These are phyloP conservation scores for Pangasius larnaudii DNA, from an alignment of 2,797 vertebrate species.

Conservation along the genomic window DNA sequence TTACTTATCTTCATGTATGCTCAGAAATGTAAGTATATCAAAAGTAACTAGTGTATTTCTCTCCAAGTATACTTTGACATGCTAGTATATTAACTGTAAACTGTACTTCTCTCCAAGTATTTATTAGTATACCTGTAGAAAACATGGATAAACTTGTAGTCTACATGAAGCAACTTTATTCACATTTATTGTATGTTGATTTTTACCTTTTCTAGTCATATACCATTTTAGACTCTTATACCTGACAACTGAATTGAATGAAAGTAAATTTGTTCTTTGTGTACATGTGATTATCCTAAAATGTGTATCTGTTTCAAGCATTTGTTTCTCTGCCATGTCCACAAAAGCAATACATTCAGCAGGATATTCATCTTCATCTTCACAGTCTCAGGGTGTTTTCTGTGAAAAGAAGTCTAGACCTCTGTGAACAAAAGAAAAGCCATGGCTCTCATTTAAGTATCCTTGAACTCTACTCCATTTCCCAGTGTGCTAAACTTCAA, in stretches of 20 bases:
- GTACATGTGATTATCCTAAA: background rate
- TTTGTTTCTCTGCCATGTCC: background rate
- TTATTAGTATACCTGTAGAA: background rate
- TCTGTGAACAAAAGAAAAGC: constrained; percentile 18
- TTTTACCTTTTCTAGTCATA: background rate
- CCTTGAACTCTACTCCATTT: constrained; percentile 32
- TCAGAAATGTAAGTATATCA: background rate
- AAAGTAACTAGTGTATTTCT: background rate
- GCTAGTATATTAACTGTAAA: background rate
- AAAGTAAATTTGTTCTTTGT: background rate
- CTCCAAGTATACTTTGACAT: background rate
- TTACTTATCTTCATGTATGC: background rate
- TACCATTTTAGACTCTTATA: background rate
- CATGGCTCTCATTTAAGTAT: background rate
- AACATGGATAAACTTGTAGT: background rate
- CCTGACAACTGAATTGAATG: background rate
- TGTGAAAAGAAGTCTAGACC: background rate
- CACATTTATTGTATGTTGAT: background rate
- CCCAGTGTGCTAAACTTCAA: constrained; percentile 36
- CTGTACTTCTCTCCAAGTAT: background rate
- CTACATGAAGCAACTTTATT: no score
- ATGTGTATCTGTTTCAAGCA: background rate
- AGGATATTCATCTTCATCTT: no score
- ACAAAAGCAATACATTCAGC: background rate
- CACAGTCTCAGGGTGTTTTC: background rate